Evolutionary conservation across 1,140 invertebrate species (phyloP).

Genomic region (Drosophila funebris): DNA sequence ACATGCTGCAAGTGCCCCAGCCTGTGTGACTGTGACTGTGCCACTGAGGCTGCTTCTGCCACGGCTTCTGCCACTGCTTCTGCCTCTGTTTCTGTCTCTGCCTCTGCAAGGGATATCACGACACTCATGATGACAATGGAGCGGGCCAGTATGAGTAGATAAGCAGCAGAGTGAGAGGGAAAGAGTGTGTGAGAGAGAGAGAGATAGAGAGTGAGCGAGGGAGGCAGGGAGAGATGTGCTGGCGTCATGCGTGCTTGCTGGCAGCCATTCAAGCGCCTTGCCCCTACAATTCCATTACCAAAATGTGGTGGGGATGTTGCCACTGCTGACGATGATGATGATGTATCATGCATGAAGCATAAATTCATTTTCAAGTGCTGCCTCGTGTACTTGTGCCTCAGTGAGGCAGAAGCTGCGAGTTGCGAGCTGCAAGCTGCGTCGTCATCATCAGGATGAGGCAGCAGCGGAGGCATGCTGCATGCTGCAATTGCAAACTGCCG

Average conservation of each 20-base stretch:
- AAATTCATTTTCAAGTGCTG: conserved; percentile 79
- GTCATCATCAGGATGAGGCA: conserved; percentile 11
- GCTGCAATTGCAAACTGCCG: conserved; percentile 20
- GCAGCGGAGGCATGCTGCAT: conserved; percentile 1
- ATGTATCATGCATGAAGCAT: conserved; percentile 82
- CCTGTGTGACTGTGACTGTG: conserved; percentile 11
- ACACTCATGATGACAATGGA: conserved; percentile 66
- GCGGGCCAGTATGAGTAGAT: conserved; percentile 40
- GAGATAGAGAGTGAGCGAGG: neutral
- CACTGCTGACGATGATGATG: conserved; percentile 34
- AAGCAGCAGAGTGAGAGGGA: conserved; percentile 15
- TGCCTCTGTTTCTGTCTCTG: no score
- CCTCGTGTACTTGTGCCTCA: conserved; percentile 53
- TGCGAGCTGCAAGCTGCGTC: conserved; percentile 3
- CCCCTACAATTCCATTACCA: conserved; percentile 78
- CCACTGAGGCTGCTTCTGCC: no score
- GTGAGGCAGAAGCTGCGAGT: conserved; percentile 37
- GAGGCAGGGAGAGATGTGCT: conserved; percentile 9
- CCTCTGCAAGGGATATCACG: conserved; percentile 64
- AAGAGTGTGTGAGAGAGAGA: no score
- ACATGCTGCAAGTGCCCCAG: conserved; percentile 53
- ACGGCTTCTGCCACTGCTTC: no score
- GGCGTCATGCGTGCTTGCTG: conserved; percentile 55
- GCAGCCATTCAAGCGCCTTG: conserved; percentile 52
- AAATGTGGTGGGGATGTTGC: conserved; percentile 55